phyloP scores from a whole-genome alignment of 2,797 vertebrate species.

The Chaetodon trifasciatus region DNA sequence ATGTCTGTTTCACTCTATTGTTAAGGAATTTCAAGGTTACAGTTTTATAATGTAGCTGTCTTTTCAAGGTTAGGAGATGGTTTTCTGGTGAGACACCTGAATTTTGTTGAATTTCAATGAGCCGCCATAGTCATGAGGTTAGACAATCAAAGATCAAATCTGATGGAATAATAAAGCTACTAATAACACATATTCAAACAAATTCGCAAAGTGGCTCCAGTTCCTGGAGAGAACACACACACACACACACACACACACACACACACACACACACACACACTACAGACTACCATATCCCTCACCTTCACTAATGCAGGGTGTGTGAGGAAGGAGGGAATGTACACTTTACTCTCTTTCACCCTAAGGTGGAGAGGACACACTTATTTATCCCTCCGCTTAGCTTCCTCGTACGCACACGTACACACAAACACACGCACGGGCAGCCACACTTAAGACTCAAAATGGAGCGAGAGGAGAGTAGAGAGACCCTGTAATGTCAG shows the following conservation, averaged over 20 bases:
- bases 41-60: conserved; percentile 18
- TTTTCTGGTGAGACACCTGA: conserved; percentile 28
- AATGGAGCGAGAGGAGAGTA: conserved; percentile 61
- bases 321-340: conserved; percentile 37
- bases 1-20: conserved; percentile 50
- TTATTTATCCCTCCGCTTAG: conserved; percentile 58
- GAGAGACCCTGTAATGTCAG: conserved; percentile 76
- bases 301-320: conserved; percentile 46
- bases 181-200: conserved; percentile 13
- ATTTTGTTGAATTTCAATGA: conserved; percentile 47
- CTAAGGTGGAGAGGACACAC: conserved; percentile 64
- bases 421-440: conserved; percentile 1
- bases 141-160: conserved; percentile 34
- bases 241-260: neutral
- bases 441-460: conserved; percentile 42
- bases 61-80: conserved; percentile 36
- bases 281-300: conserved; percentile 7
- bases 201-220: neutral
- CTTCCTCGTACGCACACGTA: conserved; percentile 27
- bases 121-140: conserved; percentile 8
- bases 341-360: conserved; percentile 56
- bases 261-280: neutral
- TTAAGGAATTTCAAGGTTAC: conserved; percentile 58
- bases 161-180: conserved; percentile 22
- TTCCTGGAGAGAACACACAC: conserved; percentile 2